Percentiles rank a stretch among this genome's conserved stretches.
phyloP scores from a whole-genome alignment of 2,113 vertebrate species.

The Eulacestoma nigropectus region DNA sequence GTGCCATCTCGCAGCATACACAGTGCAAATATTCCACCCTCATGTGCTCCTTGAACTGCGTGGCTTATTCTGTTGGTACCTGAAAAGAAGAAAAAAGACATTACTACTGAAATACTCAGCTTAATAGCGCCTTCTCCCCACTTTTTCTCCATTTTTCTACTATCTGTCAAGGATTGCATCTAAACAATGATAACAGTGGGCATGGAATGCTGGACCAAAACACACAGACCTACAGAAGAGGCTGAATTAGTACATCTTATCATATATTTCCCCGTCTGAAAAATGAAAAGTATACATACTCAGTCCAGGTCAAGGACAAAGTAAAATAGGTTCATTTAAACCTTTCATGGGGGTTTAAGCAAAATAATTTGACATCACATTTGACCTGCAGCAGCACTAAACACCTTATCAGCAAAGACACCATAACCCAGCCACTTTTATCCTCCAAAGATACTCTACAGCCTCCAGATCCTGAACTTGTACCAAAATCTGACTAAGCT shows the following conservation, averaged over 20 bases:
- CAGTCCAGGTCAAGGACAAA: neutral
- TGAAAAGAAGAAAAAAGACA: conserved; percentile 52
- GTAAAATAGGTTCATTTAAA: neutral
- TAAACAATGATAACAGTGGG: neutral
- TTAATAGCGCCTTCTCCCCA: neutral
- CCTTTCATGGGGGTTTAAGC: neutral
- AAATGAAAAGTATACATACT: neutral
- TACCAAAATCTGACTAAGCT: neutral
- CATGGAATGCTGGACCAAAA: neutral
- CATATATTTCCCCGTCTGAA: neutral
- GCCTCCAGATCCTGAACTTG: neutral
- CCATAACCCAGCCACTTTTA: neutral
- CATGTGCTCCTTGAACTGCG: conserved; percentile 89
- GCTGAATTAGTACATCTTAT: neutral
- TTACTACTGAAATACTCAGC: neutral
- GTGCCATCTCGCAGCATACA: conserved; percentile 94
- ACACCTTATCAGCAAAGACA: neutral
- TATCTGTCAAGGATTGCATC: neutral
- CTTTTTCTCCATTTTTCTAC: neutral
- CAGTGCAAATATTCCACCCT: conserved; percentile 94
- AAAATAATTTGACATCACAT: neutral
- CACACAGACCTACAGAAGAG: neutral
- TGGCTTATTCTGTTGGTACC: conserved; percentile 95
- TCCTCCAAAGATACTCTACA: neutral
- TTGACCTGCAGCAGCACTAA: neutral